Base-by-base conservation (phyloP, 2,113 vertebrate species). In the Lamprologus tigripictilis region DNA sequence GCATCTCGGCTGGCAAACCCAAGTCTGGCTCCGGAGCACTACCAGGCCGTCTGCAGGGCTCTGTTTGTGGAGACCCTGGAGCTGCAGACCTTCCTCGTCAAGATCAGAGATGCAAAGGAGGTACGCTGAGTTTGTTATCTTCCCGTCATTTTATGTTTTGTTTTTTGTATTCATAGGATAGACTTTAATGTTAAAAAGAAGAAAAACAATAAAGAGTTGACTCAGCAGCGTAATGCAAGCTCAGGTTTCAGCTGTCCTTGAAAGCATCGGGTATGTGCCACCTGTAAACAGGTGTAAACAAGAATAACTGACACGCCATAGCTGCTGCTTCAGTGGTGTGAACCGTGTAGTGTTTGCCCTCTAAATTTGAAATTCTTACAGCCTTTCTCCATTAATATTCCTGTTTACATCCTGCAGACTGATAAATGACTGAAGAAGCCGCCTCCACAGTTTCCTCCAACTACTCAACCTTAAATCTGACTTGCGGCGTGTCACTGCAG, bases 41-140 rank as follows among this genome's bases (percentile, higher is more conserved):
- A 99, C 96, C 98, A 98, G 95, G 98, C 98, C 0, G 98, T 99
- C 7, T 99, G 98, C 93, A 96, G 98, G 0, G 98, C 98, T 0
- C 97, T 99, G 57, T 97, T 98, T 2, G 95, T 98, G 0, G 98
- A 99, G 95, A 99, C 98, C 0, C 93, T 98, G 93, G 98, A 99
- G 95, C 97, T 99, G 86, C 97, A 97, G 89, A 98, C 98, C 54
- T 99, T 99, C 94, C 97, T 99, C 2, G 93, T 95, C 93, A 97
- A 97, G 90, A 98, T 99, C 90, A 96, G 94, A 1, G 97, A 99
- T 2, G 97, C 98, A 86, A 99, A 99, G 91, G 96, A 98, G 97
- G 98, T 98, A 85, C 86, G 96, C 5, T 31, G n/a, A 8, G 2
- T 37, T 33, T 35, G 31, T 66, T 35, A 3, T 66, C 31, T 6